A percentile compares a stretch with the other conserved stretches of the same genome.
phyloP scores from a whole-genome alignment of 2,113 vertebrate species.

The Myrmecophaga tridactyla region DNA sequence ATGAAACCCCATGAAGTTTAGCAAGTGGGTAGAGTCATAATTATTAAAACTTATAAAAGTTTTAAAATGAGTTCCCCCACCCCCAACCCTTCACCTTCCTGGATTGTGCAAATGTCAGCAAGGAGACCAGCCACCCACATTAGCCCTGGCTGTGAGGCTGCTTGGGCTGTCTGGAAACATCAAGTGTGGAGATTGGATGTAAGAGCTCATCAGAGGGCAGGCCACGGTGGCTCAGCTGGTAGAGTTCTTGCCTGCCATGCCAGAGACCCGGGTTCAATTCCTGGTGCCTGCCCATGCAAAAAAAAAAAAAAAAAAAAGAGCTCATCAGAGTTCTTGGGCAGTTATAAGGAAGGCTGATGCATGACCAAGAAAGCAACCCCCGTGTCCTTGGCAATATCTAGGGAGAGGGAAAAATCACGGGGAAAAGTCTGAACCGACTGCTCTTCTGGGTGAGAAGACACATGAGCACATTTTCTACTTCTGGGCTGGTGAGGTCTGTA shows the following conservation, averaged over 20 bases:
- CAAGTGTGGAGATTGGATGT: background rate
- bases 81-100: background rate
- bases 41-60: background rate
- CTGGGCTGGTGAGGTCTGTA: background rate
- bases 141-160: fast-evolving
- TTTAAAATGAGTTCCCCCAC: background rate
- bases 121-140: background rate
- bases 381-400: background rate
- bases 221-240: no score
- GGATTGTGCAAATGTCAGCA: background rate
- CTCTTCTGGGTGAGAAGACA: background rate
- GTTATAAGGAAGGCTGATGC: background rate
- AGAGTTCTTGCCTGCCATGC: no score
- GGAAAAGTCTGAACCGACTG: background rate
- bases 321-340: background rate
- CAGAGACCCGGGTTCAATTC: no score
- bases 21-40: background rate
- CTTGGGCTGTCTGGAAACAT: background rate
- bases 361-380: background rate
- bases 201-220: background rate
- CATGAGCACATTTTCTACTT: background rate
- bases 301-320: no score
- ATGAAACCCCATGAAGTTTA: background rate
- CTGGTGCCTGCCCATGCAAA: no score
- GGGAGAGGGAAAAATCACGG: background rate